These are phyloP conservation scores for Caenorhabditis zanzibari DNA, from an alignment of 2,888 invertebrate species.

Conservation along the genomic window DNA sequence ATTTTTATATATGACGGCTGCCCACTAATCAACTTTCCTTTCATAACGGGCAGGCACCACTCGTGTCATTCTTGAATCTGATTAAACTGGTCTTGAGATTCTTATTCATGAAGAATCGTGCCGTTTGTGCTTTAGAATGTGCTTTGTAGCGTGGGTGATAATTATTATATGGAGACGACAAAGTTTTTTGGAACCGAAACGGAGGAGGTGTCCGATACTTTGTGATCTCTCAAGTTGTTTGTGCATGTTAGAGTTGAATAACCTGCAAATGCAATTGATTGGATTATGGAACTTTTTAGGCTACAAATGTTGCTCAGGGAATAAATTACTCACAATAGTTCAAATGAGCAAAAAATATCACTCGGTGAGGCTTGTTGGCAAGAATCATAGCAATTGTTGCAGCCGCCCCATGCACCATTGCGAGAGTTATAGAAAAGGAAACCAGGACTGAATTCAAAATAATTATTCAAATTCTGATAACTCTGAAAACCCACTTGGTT, in stretches of 20 bases:
- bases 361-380: constrained; percentile 52
- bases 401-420: constrained; percentile 48
- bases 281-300: not conserved
- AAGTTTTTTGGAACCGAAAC: constrained; percentile 16
- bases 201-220: not conserved
- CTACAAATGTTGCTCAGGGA: not conserved
- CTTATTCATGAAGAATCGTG: constrained; percentile 14
- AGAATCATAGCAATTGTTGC: constrained; percentile 46
- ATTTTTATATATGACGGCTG: constrained; percentile 21
- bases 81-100: constrained; percentile 22
- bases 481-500: constrained; percentile 6
- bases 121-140: constrained; percentile 13
- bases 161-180: constrained; percentile 26
- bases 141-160: constrained; percentile 39
- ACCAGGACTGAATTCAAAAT: constrained; percentile 31
- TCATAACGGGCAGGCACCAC: constrained; percentile 33
- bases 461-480: not conserved
- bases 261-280: constrained; percentile 11
- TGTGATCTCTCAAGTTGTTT: constrained; percentile 24
- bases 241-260: constrained; percentile 12
- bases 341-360: constrained; percentile 27
- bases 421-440: constrained; percentile 23
- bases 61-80: constrained; percentile 40
- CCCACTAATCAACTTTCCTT: constrained; percentile 55
- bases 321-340: constrained; percentile 7